Percentiles rank a stretch among this genome's conserved stretches.
Evolutionary conservation across 2,797 vertebrate species (phyloP).

Genomic region (Cephalopachus bancanus): DNA sequence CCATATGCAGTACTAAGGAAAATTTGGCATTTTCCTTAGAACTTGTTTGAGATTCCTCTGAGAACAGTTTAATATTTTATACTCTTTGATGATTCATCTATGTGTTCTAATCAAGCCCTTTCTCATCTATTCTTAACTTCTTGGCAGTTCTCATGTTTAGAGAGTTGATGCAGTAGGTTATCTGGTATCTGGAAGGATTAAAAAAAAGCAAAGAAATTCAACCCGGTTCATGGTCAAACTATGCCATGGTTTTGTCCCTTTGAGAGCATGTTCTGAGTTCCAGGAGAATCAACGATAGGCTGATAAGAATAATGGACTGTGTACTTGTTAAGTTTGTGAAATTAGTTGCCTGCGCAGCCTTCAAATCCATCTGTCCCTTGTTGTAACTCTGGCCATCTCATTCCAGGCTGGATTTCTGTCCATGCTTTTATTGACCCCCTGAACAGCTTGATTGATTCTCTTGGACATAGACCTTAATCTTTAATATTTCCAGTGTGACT

Average conservation of each 20-base stretch:
- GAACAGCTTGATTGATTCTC: neutral
- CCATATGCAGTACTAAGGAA: neutral
- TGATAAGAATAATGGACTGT: neutral
- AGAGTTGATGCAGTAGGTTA: neutral
- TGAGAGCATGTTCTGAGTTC: neutral
- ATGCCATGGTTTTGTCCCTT: neutral
- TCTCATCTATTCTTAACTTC: conserved; percentile 55
- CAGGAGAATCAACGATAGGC: neutral
- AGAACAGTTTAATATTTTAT: conserved; percentile 32
- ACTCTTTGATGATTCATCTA: neutral
- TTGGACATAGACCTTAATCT: neutral
- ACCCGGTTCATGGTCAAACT: neutral
- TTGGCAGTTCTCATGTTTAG: conserved; percentile 23
- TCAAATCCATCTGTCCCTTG: neutral
- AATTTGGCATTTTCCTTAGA: conserved; percentile 23
- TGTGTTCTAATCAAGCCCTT: conserved; percentile 9
- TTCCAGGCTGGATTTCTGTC: neutral
- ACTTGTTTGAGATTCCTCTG: conserved; percentile 7
- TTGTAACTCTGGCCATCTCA: neutral
- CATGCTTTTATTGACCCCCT: neutral
- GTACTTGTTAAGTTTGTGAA: neutral
- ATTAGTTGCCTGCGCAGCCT: neutral
- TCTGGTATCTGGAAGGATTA: neutral
- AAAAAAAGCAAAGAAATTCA: conserved; percentile 43
- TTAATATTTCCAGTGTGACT: neutral